Base-by-base conservation (phyloP, 2,797 vertebrate species). In the Pseudochirops corinnae region DNA sequence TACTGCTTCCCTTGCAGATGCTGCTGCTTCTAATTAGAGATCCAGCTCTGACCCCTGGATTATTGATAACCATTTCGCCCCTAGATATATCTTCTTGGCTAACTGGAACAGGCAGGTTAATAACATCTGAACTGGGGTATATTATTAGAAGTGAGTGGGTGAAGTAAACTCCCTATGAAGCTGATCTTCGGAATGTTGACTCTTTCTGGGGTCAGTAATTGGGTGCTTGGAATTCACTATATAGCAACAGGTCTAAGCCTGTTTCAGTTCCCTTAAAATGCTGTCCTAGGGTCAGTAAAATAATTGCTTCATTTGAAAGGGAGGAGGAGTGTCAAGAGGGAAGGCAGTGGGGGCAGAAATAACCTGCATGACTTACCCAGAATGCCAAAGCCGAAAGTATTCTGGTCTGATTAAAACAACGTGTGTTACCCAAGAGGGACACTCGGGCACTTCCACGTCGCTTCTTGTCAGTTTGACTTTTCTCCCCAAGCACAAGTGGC, bases 231-330 rank as follows among this genome's bases (percentile, higher is more conserved):
- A 98, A 98, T 98, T 98, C 98, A 98, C 98, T 97, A 96, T 96
- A 98, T 96, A 98, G 97, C 98, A 98, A 99, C 99, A 99, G 98
- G 99, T 98, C 99, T 98, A 98, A 99, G 99, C 99, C 99, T 99
- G 99, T 98, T 98, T 98, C 98, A 98, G 98, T 97, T 98, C 98
- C 97, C 98, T 99, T 99, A 98, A 99, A 99, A 99, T 98, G 98
- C 53, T 95, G 99, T 98, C 98, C 98, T 98, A 98, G 98, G 99
- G 99, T 98, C 98, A 99, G 98, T 97, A 97, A 98, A 99, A 99
- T 98, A 99, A 99, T 99, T 99, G 98, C 98, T 98, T 98, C 98
- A 98, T 98, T 98, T 98, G 98, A 98, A 98, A 96, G 97, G 97
- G 98, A 97, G 97, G 97, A 97, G 97, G 95, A 55, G 90, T 91